Evolutionary conservation across 2,888 invertebrate species (phyloP), one percentile per base, ranked within the genome.

Genomic region (Steromphala cineraria): DNA sequence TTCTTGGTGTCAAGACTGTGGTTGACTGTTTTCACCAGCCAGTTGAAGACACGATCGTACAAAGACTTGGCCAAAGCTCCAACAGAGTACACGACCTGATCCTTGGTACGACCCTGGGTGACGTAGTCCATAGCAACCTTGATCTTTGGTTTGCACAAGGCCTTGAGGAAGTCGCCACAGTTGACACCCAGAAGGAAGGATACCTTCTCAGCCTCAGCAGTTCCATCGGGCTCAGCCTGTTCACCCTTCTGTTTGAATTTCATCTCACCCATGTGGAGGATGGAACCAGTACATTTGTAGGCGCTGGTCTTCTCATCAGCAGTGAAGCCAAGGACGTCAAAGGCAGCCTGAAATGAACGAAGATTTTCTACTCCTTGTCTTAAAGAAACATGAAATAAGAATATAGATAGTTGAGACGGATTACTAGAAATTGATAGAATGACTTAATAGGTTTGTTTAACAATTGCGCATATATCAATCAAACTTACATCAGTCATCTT

Each of bases 211-310:
- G 98, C 98, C 96, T 98, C 92, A 89, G 88, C 89, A 24, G 93
- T 92, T 74, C 93, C 93, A 83, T 93, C 93, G 31, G 93, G 91
- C 84, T 93, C 93, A 40, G 93, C 94, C 89, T 99, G 99, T 95
- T 99, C 99, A 95, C 99, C 99, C 93, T 99, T 97, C 95, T 99
- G 99, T 95, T 99, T 99, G 97, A 99, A 99, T 95, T 99, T 99
- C 98, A 99, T 98, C 94, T 97, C 96, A 95, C 99, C 99, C 97
- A 99, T 98, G 95, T 99, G 99, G 98, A 99, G 98, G 94, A 99
- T 98, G 93, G 98, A 95, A 93, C 98, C 98, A 90, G 98, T 98
- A 95, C 99, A 97, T 94, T 96, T 98, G 96, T 98, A 99, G 92
- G 99, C 96, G 94, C 99, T 96, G 94, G 97, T 95, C 95, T 99